These are phyloP conservation scores for Listronotus oregonensis DNA, from an alignment of 1,140 invertebrate species.

Conservation along the genomic window DNA sequence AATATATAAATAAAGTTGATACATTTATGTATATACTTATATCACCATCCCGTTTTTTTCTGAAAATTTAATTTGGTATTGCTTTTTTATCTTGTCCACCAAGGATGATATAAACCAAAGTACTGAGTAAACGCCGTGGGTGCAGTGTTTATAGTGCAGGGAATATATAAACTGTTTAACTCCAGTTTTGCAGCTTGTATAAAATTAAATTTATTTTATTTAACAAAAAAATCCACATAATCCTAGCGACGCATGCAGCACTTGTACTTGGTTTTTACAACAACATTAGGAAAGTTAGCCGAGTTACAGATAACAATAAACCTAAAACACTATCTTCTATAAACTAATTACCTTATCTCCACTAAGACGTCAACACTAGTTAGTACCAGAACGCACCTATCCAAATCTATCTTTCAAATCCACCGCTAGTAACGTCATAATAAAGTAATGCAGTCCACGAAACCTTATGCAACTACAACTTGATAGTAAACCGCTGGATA, in stretches of 20 bases:
- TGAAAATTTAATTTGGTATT: too few relatives aligned
- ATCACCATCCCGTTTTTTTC: too few relatives aligned
- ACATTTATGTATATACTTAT: too few relatives aligned
- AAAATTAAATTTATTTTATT: not conserved
- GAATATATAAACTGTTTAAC: too few relatives aligned
- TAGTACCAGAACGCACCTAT: not conserved
- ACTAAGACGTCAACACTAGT: not conserved
- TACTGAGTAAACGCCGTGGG: too few relatives aligned
- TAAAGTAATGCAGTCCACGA: conserved; percentile 15
- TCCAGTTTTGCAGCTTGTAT: too few relatives aligned
- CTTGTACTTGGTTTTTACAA: not conserved
- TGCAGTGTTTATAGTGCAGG: too few relatives aligned
- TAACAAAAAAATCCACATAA: not conserved
- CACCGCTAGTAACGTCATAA: not conserved
- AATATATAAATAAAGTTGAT: too few relatives aligned
- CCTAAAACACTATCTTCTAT: not conserved
- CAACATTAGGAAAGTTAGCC: too few relatives aligned
- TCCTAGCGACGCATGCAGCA: not conserved
- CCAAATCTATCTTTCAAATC: not conserved
- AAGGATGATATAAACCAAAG: too few relatives aligned
- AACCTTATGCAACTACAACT: conserved; percentile 13
- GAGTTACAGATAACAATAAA: not conserved
- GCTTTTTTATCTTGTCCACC: too few relatives aligned
- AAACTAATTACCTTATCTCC: not conserved
- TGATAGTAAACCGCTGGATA: conserved; percentile 11